Evolutionary conservation across 1,140 invertebrate genomes (phyloP), one percentile per base, ranked within the genome.

Genomic region (Cyrtorhinus lividipennis): DNA sequence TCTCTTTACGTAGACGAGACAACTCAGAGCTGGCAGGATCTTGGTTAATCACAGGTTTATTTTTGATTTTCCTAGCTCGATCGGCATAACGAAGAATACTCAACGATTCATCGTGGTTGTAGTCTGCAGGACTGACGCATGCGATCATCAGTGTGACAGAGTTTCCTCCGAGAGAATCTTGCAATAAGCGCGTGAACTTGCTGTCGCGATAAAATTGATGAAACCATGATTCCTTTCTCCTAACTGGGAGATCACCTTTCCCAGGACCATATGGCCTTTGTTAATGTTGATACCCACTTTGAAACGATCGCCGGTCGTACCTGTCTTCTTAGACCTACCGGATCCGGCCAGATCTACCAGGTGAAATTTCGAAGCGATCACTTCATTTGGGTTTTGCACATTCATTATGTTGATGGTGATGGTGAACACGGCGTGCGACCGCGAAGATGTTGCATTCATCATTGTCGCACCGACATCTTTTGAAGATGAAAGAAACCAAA

Each of bases 271-370:
- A 0, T 96, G 75, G 0, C 92, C 93, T 71, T 87, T 89, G 73
- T 96, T 96, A 58, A 97, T 97, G 68, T 94, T 90, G 0, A 95
- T 83, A 18, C 92, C 90, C 76, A 93, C 93, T 75, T 87, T 91
- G 67, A 95, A 88, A n/a, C 92, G 80, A 66, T 92, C 86, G 1
- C 92, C 94, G 13, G 85, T 86, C 10, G 94, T 91, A 64, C 89
- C 85, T 0, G 93, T 96, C 73, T 95, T 93, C 68, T 94, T 92
- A 23, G 87, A 87, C 59, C 93, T 76, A 72, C 96, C 94, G 2
- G 92, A 95, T 0, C 94, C 94, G 45, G 94, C 93, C 62, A 97
- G 76, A 79, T 97, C 94, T 0, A 94, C 90, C 2, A 93, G 71
- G 71, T 91, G 87, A 68, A 92, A 90, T 70, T 90, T 89, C 0